phyloP scores from a whole-genome alignment of 2,888 invertebrate genomes.

The Copidosoma aretas region DNA sequence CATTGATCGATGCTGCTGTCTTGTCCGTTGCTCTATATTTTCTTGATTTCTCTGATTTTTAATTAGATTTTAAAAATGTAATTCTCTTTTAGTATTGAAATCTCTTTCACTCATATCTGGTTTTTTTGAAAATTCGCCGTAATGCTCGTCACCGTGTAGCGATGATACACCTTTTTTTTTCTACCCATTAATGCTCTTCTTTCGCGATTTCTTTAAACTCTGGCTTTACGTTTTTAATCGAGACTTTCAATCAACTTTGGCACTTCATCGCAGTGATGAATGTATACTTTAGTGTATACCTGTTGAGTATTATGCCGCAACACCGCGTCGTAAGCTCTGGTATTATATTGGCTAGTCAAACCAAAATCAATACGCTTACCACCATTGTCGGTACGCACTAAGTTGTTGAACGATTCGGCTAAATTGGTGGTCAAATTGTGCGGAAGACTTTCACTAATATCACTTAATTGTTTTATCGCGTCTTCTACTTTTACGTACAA shows the following conservation, averaged over 20 bases:
- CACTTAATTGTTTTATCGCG: conserved; percentile 23
- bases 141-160: too few species aligned
- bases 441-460: conserved; percentile 40
- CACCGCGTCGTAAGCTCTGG: not conserved
- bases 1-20: too few species aligned
- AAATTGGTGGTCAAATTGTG: conserved; percentile 19
- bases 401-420: conserved; percentile 17
- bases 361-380: conserved; percentile 7
- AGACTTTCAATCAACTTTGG: not conserved
- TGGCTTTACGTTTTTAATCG: not conserved
- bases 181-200: not conserved
- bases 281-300: conserved; percentile 19
- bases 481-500: conserved; percentile 25
- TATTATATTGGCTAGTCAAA: not conserved
- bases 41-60: too few species aligned
- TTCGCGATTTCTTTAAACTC: not conserved
- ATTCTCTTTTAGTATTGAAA: too few species aligned
- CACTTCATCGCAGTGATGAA: conserved; percentile 2
- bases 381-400: not conserved
- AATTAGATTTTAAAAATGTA: too few species aligned
- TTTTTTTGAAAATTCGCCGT: too few species aligned
- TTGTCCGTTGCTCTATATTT: too few species aligned
- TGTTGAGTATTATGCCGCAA: conserved; percentile 22
- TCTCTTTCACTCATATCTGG: too few species aligned
- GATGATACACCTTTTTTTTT: too few species aligned